phyloP scores from a whole-genome alignment of 2,797 vertebrate genomes.

The Thaleichthys pacificus region DNA sequence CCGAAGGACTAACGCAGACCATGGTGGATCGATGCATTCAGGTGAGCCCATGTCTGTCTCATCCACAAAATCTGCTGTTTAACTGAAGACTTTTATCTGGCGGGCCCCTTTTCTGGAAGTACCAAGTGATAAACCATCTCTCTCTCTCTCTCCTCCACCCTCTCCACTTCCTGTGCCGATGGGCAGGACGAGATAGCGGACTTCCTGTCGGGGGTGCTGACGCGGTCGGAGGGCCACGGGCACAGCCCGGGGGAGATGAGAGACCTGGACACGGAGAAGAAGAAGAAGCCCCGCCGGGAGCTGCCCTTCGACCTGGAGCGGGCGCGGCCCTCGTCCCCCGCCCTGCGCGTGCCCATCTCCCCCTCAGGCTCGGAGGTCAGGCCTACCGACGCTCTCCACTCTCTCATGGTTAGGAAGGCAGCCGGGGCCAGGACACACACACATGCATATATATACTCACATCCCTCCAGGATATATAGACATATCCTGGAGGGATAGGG shows the following conservation, averaged over 20 bases:
- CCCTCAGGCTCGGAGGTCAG: constrained; percentile 93
- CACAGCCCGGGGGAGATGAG: constrained; percentile 85
- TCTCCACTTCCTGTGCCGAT: not conserved
- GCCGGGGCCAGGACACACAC: not conserved
- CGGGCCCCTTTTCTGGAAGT: too few relatives aligned
- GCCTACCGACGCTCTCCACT: not conserved
- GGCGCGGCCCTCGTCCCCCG: constrained; percentile 85
- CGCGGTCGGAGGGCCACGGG: constrained; percentile 81
- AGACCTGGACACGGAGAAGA: constrained; percentile 92
- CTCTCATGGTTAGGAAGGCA: not conserved
- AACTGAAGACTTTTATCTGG: too few relatives aligned
- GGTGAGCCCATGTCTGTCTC: constrained; percentile 64
- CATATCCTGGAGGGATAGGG: too few relatives aligned
- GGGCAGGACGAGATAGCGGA: constrained; percentile 93
- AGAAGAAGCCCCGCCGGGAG: constrained; percentile 86
- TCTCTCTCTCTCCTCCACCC: not conserved
- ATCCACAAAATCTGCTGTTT: too few relatives aligned
- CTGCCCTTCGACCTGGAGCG: constrained; percentile 89
- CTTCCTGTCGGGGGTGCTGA: constrained; percentile 91
- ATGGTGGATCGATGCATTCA: constrained; percentile 99
- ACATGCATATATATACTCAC: too few relatives aligned
- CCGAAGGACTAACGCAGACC: constrained; percentile 92
- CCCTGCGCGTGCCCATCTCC: constrained; percentile 85
- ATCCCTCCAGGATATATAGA: too few relatives aligned
- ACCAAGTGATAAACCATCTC: too few relatives aligned